Percentiles rank a stretch among this genome's conserved stretches.
Evolutionary conservation across 2,113 vertebrate species (phyloP).

Genomic region (Burhinus bistriatus): DNA sequence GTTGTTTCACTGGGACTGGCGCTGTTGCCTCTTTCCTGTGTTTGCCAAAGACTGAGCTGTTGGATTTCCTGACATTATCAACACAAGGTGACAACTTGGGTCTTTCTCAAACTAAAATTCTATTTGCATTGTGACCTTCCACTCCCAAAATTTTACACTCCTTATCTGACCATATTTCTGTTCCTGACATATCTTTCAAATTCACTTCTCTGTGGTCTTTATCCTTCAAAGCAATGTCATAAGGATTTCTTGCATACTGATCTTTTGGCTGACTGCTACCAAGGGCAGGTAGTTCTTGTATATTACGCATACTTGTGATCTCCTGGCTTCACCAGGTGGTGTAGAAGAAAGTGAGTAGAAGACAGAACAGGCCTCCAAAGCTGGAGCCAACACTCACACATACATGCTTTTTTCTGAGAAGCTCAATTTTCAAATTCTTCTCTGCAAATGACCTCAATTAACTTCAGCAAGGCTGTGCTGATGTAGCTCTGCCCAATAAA

Average conservation of each 20-base stretch:
- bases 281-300: neutral
- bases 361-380: neutral
- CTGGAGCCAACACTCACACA: neutral
- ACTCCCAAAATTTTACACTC: neutral
- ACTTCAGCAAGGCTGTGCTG: neutral
- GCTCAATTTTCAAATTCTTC: neutral
- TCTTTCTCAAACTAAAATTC: neutral
- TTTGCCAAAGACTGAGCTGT: neutral
- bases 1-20: neutral
- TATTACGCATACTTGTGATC: neutral
- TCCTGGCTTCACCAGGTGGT: neutral
- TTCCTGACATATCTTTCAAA: neutral
- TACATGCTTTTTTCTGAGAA: neutral
- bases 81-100: neutral
- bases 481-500: neutral
- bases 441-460: neutral
- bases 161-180: neutral
- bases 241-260: neutral
- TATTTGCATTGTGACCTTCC: neutral
- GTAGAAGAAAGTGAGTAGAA: neutral
- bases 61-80: neutral
- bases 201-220: neutral
- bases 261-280: neutral
- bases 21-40: neutral
- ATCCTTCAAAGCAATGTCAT: neutral